phyloP scores from a whole-genome alignment of 2,888 invertebrate genomes.

The Poecilobothrus nobilitatus region DNA sequence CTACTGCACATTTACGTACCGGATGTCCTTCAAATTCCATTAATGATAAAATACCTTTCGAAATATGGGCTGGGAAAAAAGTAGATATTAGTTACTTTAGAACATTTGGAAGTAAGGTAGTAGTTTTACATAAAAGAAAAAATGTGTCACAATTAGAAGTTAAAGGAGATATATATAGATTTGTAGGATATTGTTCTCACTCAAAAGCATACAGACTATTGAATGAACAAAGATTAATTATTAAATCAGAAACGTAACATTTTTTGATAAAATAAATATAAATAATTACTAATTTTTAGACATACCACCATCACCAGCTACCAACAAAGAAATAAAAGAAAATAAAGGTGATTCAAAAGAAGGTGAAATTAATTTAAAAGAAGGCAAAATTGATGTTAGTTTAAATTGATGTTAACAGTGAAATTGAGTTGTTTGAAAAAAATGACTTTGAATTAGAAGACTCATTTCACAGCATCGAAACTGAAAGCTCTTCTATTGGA shows the following conservation, averaged over 20 bases:
- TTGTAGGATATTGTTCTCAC: no score
- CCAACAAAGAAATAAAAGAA: no score
- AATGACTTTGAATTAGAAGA: no score
- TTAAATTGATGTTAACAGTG: no score
- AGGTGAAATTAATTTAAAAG: no score
- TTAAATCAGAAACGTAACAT: conserved; percentile 10
- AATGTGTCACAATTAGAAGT: conserved; percentile 8
- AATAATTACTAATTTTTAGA: conserved; percentile 9
- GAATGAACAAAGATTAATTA: not conserved
- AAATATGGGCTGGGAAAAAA: not conserved
- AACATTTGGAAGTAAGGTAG: not conserved
- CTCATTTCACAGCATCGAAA: no score
- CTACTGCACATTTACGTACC: not conserved
- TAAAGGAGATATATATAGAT: conserved; percentile 7
- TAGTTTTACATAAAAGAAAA: not conserved
- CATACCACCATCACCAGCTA: not conserved
- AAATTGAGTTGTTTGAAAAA: no score
- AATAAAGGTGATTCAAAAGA: no score
- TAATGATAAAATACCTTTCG: not conserved
- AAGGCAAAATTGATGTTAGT: no score
- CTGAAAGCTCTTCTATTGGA: no score
- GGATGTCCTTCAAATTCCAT: not conserved
- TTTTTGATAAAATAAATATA: conserved; percentile 8
- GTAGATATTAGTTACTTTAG: not conserved
- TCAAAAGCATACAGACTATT: conserved; percentile 9